Base-by-base conservation (phyloP, 2,888 invertebrate genomes). In the Anagyrus pseudococci region DNA sequence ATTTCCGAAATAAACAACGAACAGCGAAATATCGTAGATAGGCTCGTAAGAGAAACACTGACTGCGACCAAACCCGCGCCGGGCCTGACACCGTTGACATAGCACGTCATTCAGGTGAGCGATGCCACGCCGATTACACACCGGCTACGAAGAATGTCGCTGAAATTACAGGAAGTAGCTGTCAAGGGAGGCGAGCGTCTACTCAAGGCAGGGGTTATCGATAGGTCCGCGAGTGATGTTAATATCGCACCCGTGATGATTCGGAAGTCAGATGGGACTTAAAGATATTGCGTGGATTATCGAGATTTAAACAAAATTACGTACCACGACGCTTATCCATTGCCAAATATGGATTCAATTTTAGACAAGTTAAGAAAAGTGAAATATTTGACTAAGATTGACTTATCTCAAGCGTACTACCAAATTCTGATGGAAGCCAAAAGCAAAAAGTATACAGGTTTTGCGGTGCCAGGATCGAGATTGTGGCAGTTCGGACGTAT, bases 51-150 rank as follows among this genome's bases (percentile, higher is more conserved):
- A 19, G 20, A 20, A 13, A 20, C 19, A 19, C 17, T 46, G 4
- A 13, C 22, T 4, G 22, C 8, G 6, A 15, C 13, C 7, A 13
- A 13, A 4, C 3, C 10, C 2, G 20, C 33, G 10, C 19, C 40
- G 8, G 22, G 13, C 2, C 13, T 17, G 40, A 52, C 52, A 2
- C 29, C 2, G 3, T 20, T 33, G 13, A 20, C 33, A 17, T 40
- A 57, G 15, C 29, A 58, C 15, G 50, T 41, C 19, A 58, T 58
- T 22, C 1, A 20, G 4, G 17, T 58, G 1, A 15, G 4, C 1
- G 52, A 44, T 26, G 25, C n/a, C 2, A 33, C 29, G 10, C 52
- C 52, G 1, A 50, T 58, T 8, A 2, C 13, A 13, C 52, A 58
- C 20, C 26, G 29, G 13, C 6, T 33, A 8, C 33, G 17, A 8